Evolutionary conservation across 2,797 vertebrate genomes (phyloP), one percentile per base, ranked within the genome.

Genomic region (Philypnodon macrostomus): DNA sequence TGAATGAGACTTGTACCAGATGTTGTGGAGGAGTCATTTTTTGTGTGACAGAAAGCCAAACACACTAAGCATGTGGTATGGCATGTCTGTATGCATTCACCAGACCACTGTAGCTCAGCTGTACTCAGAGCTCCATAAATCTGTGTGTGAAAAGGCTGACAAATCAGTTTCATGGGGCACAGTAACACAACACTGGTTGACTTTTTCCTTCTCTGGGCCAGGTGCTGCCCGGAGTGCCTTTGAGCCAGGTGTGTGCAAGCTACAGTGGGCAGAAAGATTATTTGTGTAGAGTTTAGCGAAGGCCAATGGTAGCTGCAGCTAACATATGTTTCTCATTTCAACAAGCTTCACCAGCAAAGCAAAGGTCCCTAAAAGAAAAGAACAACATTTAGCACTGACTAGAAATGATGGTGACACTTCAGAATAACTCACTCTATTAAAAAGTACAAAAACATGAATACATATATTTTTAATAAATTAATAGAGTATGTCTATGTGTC

Each of bases 241-340:
- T 33, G 50, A 55, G 53, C 76, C 77, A 83, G 77, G 79, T 84
- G 77, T 70, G 55, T n/a, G 63, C 55, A 51, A 4, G 3, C 58
- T 51, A 39, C 41, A 46, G 47, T 39, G 21, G 38, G 57, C 52
- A 15, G 59, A 75, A 37, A 47, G 81, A 63, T 84, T 87, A 84
- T 87, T 86, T 86, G 75, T 82, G 63, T 74, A 79, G 77, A 73
- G 69, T 75, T 79, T 67, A 67, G 64, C 59, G 80, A 79, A 84
- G 78, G 80, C 78, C 78, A 58, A 53, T 44, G 53, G 67, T 73
- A 66, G 77, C 67, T 63, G 63, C 66, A 80, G 65, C 39, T 0
- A 50, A 63, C 83, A 85, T 83, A 67, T 89, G 84, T 63, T 85
- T 84, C 77, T 76, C 64, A 82, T 88, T 86, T 85, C 45, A 53